phyloP scores from a whole-genome alignment of 2,113 vertebrate species.

The Emydocephalus ijimae region DNA sequence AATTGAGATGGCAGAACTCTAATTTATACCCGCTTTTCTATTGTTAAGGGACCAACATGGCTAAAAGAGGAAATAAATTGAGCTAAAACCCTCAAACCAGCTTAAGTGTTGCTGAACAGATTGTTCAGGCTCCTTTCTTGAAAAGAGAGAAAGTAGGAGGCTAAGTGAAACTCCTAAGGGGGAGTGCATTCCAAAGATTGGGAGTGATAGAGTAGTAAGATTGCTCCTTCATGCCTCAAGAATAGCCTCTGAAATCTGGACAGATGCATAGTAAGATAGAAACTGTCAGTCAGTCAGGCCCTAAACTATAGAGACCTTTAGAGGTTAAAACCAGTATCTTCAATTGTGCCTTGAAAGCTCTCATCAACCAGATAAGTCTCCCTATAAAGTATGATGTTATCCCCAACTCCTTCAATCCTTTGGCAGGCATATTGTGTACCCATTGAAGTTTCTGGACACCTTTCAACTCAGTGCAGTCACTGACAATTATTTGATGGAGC shows the following conservation, averaged over 20 bases:
- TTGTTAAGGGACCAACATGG: background rate
- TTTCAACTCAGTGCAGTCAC: background rate
- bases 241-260: background rate
- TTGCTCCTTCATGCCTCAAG: background rate
- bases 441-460: background rate
- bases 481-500: background rate
- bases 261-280: background rate
- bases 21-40: background rate
- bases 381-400: background rate
- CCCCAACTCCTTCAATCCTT: background rate
- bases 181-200: background rate
- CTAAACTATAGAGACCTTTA: background rate
- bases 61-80: background rate
- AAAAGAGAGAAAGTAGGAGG: background rate
- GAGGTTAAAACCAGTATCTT: background rate
- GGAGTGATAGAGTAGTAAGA: background rate
- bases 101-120: background rate
- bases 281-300: background rate
- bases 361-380: background rate
- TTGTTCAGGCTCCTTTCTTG: background rate
- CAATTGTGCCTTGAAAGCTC: background rate
- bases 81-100: background rate
- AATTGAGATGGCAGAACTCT: background rate
- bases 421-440: background rate
- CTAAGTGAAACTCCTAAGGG: background rate